Conservation (phyloP, 2,888 invertebrate species). For the Acleris cristana region DNA sequence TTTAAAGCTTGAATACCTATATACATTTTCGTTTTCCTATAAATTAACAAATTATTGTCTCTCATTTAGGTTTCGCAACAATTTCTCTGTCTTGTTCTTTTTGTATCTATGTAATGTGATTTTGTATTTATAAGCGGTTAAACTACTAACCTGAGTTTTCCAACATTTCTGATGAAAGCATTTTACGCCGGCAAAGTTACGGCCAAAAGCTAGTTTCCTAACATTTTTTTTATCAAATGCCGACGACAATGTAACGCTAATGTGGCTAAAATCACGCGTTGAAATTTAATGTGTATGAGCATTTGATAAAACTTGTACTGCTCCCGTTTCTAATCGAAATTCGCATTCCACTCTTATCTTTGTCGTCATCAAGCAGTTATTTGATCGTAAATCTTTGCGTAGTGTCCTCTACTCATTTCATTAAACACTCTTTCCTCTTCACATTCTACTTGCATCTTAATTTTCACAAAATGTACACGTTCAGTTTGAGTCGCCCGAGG, state of each 20-base stretch:
- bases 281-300: constrained; percentile 70
- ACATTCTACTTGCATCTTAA: constrained; percentile 28
- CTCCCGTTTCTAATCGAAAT: constrained; percentile 78
- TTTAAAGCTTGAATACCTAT: too few species aligned
- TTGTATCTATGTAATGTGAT: too few species aligned
- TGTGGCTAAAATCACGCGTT: constrained; percentile 68
- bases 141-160: too few species aligned
- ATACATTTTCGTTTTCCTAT: too few species aligned
- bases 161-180: too few species aligned
- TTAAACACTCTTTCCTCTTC: constrained; percentile 1
- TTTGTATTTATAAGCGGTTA: too few species aligned
- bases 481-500: constrained; percentile 42
- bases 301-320: constrained; percentile 69
- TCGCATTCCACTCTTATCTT: constrained; percentile 77
- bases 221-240: constrained; percentile 22
- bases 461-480: constrained; percentile 41
- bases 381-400: constrained; percentile 28
- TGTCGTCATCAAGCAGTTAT: constrained; percentile 57
- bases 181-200: neutral
- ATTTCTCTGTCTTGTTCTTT: too few species aligned
- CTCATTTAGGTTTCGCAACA: too few species aligned
- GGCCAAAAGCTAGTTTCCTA: neutral
- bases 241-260: constrained; percentile 52
- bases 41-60: too few species aligned
- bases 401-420: constrained; percentile 3